Evolutionary conservation across 2,888 invertebrate species (phyloP).

Genomic region (Creontiades dilutus): DNA sequence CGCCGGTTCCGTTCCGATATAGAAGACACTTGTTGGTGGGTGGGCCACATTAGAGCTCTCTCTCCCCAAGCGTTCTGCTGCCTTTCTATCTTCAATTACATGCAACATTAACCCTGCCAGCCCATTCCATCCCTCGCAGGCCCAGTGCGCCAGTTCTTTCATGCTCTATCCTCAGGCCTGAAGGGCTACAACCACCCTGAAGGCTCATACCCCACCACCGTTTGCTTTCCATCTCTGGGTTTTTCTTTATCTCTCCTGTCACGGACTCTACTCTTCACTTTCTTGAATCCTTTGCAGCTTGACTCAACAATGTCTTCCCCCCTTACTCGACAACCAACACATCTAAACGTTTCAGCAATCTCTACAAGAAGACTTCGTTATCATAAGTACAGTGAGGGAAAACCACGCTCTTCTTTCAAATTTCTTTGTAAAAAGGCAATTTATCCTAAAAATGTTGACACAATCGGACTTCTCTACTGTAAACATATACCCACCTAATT

Average conservation of each 20-base stretch:
- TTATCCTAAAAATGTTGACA: too few relatives aligned
- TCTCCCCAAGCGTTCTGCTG: conserved; percentile 25
- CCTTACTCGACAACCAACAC: too few relatives aligned
- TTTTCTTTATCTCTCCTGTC: conserved; percentile 17
- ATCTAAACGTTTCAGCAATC: too few relatives aligned
- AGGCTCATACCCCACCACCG: background rate
- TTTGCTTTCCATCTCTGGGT: background rate
- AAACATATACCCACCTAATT: too few relatives aligned
- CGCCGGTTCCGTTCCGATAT: conserved; percentile 50
- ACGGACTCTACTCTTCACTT: background rate
- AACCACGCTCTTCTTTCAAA: too few relatives aligned
- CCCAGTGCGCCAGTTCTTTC: conserved; percentile 11
- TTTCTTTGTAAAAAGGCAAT: too few relatives aligned
- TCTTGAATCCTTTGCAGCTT: too few relatives aligned
- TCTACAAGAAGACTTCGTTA: too few relatives aligned
- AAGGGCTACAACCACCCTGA: conserved; percentile 13
- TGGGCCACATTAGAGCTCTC: conserved; percentile 52
- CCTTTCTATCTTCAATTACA: conserved; percentile 60
- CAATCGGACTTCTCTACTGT: too few relatives aligned
- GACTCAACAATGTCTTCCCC: too few relatives aligned
- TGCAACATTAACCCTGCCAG: conserved; percentile 55
- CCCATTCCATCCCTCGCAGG: conserved; percentile 33
- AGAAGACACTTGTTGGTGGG: conserved; percentile 57
- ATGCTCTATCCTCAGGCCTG: conserved; percentile 6
- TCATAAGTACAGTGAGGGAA: too few relatives aligned